Base-by-base conservation (phyloP, 1,140 invertebrate species). In the Teleopsis dalmanni region DNA sequence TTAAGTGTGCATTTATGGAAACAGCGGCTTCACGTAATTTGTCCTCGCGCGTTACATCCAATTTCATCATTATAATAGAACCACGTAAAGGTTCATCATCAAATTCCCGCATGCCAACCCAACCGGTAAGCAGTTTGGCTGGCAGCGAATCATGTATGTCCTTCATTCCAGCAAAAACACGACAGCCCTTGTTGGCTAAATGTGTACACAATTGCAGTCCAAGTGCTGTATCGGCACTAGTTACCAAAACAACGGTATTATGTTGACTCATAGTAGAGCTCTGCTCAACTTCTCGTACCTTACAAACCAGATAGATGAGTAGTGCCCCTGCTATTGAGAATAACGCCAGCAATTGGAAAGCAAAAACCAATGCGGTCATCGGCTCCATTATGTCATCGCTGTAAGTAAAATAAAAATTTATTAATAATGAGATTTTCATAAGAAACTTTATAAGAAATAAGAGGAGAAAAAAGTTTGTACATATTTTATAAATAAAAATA, bases 11-110 rank as follows among this genome's bases (percentile, higher is more conserved):
- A 16, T 85, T 79, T 47, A 88, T 81, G 8, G 81, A 78, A 47
- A 84, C 80, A 13, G 87, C 82, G 6, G 85, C 84, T 70, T 85
- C 84, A 50, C 83, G 84, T 31, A 88, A 66, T 53, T 85, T 75
- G 61, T 89, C 87, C 70, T 89, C 86, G 19, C 85, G 75, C 1
- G 85, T 87, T 2, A 88, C 83, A 62, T 90, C 86, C 52, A 90
- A 60, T 33, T 83, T 81, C 52, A 89, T 69, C 4, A 84, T 81
- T 34, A 84, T 78, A 33, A 87, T 76, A 31, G 63, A 59, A 23
- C 62, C 66, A 21, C 55, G 61, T 26, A 65, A 65, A 13, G 74
- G 75, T 44, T 59, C 69, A 50, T 70, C 67, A 16, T 63, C 72
- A 58, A 70, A 82, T 60, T 70, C 79, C 62, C 65, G 80, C 57